Base-by-base conservation (phyloP, 2,113 vertebrate genomes). In the Rissa tridactyla region DNA sequence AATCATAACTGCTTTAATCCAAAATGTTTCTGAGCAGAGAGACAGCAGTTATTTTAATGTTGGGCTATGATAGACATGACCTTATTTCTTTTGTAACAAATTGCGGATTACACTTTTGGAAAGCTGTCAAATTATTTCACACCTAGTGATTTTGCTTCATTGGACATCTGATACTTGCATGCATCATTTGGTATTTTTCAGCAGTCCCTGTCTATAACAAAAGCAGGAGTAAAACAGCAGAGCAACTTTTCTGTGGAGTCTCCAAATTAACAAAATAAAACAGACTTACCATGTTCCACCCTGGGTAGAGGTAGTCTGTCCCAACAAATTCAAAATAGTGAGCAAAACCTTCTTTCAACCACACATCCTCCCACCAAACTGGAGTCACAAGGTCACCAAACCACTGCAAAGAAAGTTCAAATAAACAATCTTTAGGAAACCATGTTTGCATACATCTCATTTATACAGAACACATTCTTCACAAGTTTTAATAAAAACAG, bases 351-450 rank as follows among this genome's bases (percentile, higher is more conserved):
- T 99, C 99, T 85, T 99, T 99, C 47, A 99, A 82, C 99, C 99
- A 99, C 44, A 99, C 99, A 60, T 99, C 99, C 96, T 99, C 99
- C 99, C 99, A 99, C 99, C 99, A 99, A 38, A 99, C 98, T 2
- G 99, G 99, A 30, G 99, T 99, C 96, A 99, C 99, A 51, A 99
- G 99, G 86, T 99, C 99, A 73, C 99, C 99, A 90, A 99, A 99
- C 99, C 99, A 99, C 99, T 99, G 96, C 52, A 97, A 93, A 88
- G 95, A 38, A 95, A 93, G 90, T 94, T 47, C 44, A 94, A 82
- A 61, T 22, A 12, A 86, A 91, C 22, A 44, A 8, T 8, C 6
- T 73, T 85, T 60, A 92, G 52, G 44, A 92, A 90, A 65, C 17
- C 8, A 69, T 5, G 8, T 34, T 47, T 89, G 36, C 27, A 78